Evolutionary conservation across 2,113 vertebrate genomes (phyloP), one percentile per base, ranked within the genome.

Genomic region (Rhea americana): DNA sequence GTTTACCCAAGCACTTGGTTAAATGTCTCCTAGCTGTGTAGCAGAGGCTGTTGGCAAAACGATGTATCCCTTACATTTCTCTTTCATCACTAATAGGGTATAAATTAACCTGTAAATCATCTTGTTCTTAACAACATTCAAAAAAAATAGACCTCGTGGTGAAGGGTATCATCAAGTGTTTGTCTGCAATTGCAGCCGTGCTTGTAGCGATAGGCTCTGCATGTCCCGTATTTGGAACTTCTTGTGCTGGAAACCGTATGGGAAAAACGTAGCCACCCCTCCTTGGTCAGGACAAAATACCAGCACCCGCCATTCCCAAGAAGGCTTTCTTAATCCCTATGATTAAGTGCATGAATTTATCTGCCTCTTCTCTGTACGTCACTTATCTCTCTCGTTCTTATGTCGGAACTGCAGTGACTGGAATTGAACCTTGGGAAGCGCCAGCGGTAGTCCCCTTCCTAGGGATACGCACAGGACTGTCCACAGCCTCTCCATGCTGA

Each of bases 261-360:
- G 87, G 65, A 80, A 95, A 93, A 95, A 93, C 85, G 75, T 55
- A 73, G 39, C 32, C 77, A 91, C 72, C 86, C 47, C 73, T 91
- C 75, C 91, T 91, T 75, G 79, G 84, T 90, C 81, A 93, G 79
- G 87, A 77, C 63, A 89, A 91, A 95, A 93, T 76, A 74, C 59
- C 70, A 81, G 66, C 76, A 82, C 51, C 28, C 4, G 0, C 58
- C 80, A 85, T 93, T 94, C 87, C 79, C 75, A 91, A 83, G 58
- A 86, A 90, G 51, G 56, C 73, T 95, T 90, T 90, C 90, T 90
- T 93, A 96, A 97, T 93, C 84, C 87, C 87, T 92, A 1, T 81
- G 68, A 95, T 97, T 95, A 92, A 89, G 41, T 56, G 32, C 7
- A 45, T 85, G 19, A 87, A 75, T 82, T 72, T 90, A 89, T 67